Conservation (phyloP, 2,888 invertebrate species). For the Xanthorhoe spadicearia region DNA sequence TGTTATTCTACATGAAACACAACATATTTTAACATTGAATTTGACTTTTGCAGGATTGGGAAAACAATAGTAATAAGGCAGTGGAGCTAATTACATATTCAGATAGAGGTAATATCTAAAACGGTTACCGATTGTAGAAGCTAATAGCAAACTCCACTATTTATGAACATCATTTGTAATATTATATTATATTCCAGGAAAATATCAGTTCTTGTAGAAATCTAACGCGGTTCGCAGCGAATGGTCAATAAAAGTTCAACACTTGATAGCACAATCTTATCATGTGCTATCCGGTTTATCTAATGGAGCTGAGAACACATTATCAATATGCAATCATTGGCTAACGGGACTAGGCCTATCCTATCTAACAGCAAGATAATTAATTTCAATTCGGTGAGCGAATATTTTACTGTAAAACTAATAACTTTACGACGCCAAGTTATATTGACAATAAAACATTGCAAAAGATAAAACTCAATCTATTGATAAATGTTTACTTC, state of each 20-base stretch:
- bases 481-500: neutral
- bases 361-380: slow-evolving; percentile 29
- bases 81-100: no score
- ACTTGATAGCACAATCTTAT: slow-evolving; percentile 28
- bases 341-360: neutral
- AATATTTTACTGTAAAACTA: slow-evolving; percentile 25
- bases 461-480: neutral
- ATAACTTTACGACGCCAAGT: neutral
- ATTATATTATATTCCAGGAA: neutral
- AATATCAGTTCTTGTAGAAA: neutral
- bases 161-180: no score
- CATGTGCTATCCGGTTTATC: slow-evolving; percentile 23
- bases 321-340: slow-evolving; percentile 5
- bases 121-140: no score
- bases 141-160: no score
- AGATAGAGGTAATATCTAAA: no score
- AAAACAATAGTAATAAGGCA: no score
- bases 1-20: no score
- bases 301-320: slow-evolving; percentile 15
- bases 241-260: slow-evolving; percentile 19
- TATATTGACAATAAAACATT: neutral
- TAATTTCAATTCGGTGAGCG: slow-evolving; percentile 27
- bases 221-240: neutral
- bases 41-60: no score
- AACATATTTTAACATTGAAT: no score